Evolutionary conservation across 2,797 vertebrate species (phyloP), one percentile per base, ranked within the genome.

Genomic region (Alosa sapidissima): DNA sequence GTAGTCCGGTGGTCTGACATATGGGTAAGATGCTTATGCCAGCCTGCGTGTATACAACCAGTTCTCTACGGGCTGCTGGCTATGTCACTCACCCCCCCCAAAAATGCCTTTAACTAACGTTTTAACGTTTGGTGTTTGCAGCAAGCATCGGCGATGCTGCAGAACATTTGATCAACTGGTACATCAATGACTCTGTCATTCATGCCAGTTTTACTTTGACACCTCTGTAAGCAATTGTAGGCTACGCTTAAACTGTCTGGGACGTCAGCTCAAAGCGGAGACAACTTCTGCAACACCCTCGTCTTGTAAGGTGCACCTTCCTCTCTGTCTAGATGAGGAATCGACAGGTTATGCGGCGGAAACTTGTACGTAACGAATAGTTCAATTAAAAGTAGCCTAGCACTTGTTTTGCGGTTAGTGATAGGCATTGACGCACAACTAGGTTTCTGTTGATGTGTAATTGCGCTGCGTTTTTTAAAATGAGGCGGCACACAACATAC

Each of bases 1-100:
- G 52, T 58, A 58, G 82, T 82, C 52, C 82, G 58, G 82, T 45
- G 13, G 82, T 82, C 82, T 82, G 82, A 60, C 82, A 82, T 60
- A n/a, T 82, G 82, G 54, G 51, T 82, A 49, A 82, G 82, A 55
- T 82, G 54, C 54, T 82, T 81, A 58, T 47, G 54, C 51, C 28
- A 19, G 72, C 5, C 72, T 78, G 14, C 41, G 19, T 78, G 36
- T 78, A 47, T 78, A 72, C 65, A 41, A 78, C 65, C 36, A 78
- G 41, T 78, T 78, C 36, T 9, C 72, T 9, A 78, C 19, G 72
- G 41, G 72, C 72, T 47, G 41, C 7, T 47, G 72, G 6, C 41
- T 47, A 14, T 41, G 11, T 75, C 5, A 78, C 41, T 47, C 72
- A 78, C 2, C 36, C 54, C 19, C 16, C 19, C 54, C 54, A 78